Percentiles rank a stretch among this genome's conserved stretches.
These are phyloP conservation scores for Agrotis segetum DNA, from an alignment of 2,888 invertebrate species.

Conservation along the genomic window DNA sequence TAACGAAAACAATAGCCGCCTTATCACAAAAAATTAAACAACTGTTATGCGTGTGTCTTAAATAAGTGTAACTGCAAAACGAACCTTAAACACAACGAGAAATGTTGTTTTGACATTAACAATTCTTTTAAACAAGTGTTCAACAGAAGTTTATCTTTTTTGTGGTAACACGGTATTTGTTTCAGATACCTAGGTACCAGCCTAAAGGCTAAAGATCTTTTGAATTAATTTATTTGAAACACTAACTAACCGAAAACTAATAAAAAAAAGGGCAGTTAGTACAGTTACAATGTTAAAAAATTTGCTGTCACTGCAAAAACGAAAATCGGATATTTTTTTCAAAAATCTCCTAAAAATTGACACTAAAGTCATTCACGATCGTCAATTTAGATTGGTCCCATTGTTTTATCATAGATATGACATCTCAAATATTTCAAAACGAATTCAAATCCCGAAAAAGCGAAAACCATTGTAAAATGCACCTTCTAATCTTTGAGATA, in stretches of 20 bases:
- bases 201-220: background rate
- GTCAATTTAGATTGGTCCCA: conserved; percentile 56
- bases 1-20: too few relatives aligned
- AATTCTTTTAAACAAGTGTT: too few relatives aligned
- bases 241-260: background rate
- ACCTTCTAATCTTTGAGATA: conserved; percentile 4
- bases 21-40: too few relatives aligned
- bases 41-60: too few relatives aligned
- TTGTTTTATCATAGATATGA: conserved; percentile 64
- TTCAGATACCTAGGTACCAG: background rate
- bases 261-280: background rate
- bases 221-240: background rate
- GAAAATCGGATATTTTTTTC: background rate
- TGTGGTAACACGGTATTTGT: too few relatives aligned
- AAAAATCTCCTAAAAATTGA: conserved; percentile 23
- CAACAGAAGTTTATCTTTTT: too few relatives aligned
- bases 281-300: background rate
- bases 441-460: background rate
- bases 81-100: too few relatives aligned
- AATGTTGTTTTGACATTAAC: too few relatives aligned
- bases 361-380: conserved; percentile 46
- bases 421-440: conserved; percentile 48
- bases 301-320: background rate
- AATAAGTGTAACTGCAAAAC: too few relatives aligned
- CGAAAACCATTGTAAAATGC: background rate